These are phyloP conservation scores for Cotesia glomerata DNA, from an alignment of 1,140 invertebrate species.

Conservation along the genomic window DNA sequence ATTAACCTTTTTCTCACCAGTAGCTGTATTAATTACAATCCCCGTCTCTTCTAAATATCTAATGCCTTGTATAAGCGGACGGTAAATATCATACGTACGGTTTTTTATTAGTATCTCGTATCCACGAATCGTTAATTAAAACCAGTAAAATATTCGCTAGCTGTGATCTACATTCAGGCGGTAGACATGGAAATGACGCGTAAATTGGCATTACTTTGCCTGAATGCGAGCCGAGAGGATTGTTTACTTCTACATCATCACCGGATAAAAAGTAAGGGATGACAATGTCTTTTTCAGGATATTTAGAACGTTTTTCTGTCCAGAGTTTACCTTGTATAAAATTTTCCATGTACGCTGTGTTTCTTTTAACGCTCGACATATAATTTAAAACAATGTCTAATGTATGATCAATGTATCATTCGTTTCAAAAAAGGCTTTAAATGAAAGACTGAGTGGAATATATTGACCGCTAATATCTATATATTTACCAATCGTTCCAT, in stretches of 20 bases:
- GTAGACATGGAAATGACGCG: slow-evolving; percentile 40
- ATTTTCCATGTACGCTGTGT: not conserved
- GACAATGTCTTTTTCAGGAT: not conserved
- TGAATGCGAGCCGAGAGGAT: not conserved
- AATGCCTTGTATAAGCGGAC: slow-evolving; percentile 30
- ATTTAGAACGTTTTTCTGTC: slow-evolving; percentile 6
- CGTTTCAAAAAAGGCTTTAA: slow-evolving; percentile 21
- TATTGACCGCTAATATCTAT: slow-evolving; percentile 14
- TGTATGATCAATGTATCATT: slow-evolving; percentile 7
- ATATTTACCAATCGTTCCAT: slow-evolving; percentile 6
- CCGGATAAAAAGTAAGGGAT: not conserved
- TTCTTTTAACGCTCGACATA: not conserved
- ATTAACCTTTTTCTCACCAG: slow-evolving; percentile 20
- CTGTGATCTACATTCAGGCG: slow-evolving; percentile 32
- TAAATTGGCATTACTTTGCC: slow-evolving; percentile 43
- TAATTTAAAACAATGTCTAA: slow-evolving; percentile 11
- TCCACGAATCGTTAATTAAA: slow-evolving; percentile 38
- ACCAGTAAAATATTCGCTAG: slow-evolving; percentile 42
- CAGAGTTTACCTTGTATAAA: slow-evolving; percentile 17
- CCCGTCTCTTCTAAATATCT: slow-evolving; percentile 22
- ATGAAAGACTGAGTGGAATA: not conserved
- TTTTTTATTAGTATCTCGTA: slow-evolving; percentile 34
- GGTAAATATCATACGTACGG: slow-evolving; percentile 20
- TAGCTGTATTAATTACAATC: slow-evolving; percentile 22
- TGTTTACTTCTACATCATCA: not conserved